Conservation (phyloP, 2,113 vertebrate genomes). For the Stigmatopora nigra region DNA sequence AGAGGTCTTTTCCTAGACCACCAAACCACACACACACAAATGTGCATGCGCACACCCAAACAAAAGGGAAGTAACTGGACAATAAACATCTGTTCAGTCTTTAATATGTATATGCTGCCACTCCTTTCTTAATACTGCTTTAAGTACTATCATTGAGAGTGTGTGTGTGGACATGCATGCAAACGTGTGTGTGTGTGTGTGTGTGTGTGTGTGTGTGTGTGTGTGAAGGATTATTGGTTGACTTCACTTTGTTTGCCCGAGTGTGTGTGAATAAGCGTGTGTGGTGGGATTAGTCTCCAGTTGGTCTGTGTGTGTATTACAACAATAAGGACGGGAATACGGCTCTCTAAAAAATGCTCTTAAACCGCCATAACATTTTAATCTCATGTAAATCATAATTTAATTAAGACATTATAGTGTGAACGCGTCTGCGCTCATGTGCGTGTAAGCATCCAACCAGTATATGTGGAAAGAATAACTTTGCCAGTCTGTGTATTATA, state of each 20-base stretch:
- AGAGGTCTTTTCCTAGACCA: constrained; percentile 5
- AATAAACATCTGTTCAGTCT: constrained; percentile 36
- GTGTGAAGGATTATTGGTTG: constrained; percentile 20
- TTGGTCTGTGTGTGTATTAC: constrained; percentile 8
- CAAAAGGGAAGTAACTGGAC: constrained; percentile 32
- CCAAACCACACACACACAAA: constrained; percentile 1
- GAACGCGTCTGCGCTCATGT: constrained; percentile 15
- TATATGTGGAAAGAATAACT: constrained; percentile 19
- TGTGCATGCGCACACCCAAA: background rate
- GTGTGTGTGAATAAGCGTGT: constrained; percentile 7
- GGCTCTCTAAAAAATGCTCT: constrained; percentile 47
- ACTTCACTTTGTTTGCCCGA: constrained; percentile 13
- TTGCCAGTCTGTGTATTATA: constrained; percentile 27
- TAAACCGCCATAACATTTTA: constrained; percentile 53
- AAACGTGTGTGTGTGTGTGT: constrained; percentile 7
- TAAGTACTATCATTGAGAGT: background rate
- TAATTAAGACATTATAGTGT: constrained; percentile 52
- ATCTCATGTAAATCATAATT: constrained; percentile 62
- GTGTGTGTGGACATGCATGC: constrained; percentile 12
- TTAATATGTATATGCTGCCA: constrained; percentile 25
- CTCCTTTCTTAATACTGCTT: constrained; percentile 21
- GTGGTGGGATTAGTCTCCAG: constrained; percentile 9
- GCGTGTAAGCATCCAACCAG: constrained; percentile 8
- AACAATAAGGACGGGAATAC: constrained; percentile 36
- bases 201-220: background rate